These are phyloP conservation scores for Apis laboriosa DNA, from an alignment of 1,140 invertebrate species.

Conservation along the genomic window DNA sequence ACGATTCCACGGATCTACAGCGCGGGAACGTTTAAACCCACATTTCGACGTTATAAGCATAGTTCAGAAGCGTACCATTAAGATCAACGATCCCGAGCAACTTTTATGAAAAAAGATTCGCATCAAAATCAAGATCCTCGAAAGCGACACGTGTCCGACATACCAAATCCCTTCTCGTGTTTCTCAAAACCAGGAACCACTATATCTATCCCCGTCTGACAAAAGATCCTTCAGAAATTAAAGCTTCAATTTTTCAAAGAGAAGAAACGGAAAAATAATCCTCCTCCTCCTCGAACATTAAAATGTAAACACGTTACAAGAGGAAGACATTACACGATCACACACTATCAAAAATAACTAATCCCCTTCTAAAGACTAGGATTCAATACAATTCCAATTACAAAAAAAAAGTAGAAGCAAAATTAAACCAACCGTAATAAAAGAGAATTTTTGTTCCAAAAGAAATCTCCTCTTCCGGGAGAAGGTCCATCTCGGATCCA, in stretches of 20 bases:
- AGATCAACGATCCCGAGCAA: slow-evolving; percentile 4
- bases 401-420: too few relatives aligned
- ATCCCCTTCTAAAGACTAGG: too few relatives aligned
- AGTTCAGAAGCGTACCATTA: background rate
- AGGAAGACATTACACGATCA: too few relatives aligned
- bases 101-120: slow-evolving; percentile 10
- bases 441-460: background rate
- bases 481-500: too few relatives aligned
- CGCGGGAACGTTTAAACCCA: background rate
- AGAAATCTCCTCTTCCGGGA: background rate
- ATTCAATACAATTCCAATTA: too few relatives aligned
- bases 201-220: background rate
- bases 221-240: background rate
- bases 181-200: background rate
- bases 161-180: slow-evolving; percentile 11
- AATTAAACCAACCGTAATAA: slow-evolving; percentile 20
- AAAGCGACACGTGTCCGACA: slow-evolving; percentile 26
- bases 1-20: background rate
- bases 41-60: background rate
- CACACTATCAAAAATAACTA: too few relatives aligned
- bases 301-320: too few relatives aligned
- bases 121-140: slow-evolving; percentile 19
- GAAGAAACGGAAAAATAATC: too few relatives aligned
- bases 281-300: too few relatives aligned
- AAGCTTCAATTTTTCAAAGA: too few relatives aligned